Conservation (phyloP, 2,888 invertebrate species). For the Drosophila fungiperda region DNA sequence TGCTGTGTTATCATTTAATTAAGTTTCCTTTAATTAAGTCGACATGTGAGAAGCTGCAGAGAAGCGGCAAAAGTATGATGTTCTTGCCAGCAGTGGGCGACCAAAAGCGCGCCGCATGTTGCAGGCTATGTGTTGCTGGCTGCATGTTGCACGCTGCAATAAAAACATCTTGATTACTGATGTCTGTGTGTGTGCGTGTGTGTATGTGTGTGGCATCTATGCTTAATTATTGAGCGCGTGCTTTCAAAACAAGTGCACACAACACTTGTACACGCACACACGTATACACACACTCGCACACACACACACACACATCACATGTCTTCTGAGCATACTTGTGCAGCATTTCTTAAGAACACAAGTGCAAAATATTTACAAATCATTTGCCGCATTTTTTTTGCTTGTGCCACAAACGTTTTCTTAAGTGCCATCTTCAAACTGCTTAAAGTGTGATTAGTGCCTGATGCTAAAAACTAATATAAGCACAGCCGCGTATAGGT, state of each 20-base stretch:
- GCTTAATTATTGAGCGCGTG: slow-evolving; percentile 69
- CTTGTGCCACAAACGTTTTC: slow-evolving; percentile 23
- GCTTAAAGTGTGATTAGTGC: slow-evolving; percentile 19
- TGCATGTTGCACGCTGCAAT: slow-evolving; percentile 25
- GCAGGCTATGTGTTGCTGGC: slow-evolving; percentile 57
- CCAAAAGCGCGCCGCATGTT: slow-evolving; percentile 47
- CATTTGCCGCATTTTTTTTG: slow-evolving; percentile 50
- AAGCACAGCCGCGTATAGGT: background rate
- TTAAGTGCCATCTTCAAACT: slow-evolving; percentile 26
- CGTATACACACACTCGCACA: background rate
- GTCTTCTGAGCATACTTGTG: slow-evolving; percentile 39
- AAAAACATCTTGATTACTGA: slow-evolving; percentile 35
- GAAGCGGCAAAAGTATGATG: slow-evolving; percentile 36
- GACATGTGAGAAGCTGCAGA: slow-evolving; percentile 69
- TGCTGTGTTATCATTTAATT: slow-evolving; percentile 81
- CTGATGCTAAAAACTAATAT: background rate
- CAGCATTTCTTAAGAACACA: slow-evolving; percentile 37
- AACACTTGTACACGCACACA: slow-evolving; percentile 19
- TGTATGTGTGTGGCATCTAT: slow-evolving; percentile 45
- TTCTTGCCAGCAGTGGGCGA: slow-evolving; percentile 31
- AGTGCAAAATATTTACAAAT: slow-evolving; percentile 65
- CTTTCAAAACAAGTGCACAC: slow-evolving; percentile 38
- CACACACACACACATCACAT: background rate
- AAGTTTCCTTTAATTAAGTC: slow-evolving; percentile 82
- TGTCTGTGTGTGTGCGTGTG: slow-evolving; percentile 3